Evolutionary conservation across 2,888 invertebrate genomes (phyloP).

Genomic region (Rambutsinella grinnellia): DNA sequence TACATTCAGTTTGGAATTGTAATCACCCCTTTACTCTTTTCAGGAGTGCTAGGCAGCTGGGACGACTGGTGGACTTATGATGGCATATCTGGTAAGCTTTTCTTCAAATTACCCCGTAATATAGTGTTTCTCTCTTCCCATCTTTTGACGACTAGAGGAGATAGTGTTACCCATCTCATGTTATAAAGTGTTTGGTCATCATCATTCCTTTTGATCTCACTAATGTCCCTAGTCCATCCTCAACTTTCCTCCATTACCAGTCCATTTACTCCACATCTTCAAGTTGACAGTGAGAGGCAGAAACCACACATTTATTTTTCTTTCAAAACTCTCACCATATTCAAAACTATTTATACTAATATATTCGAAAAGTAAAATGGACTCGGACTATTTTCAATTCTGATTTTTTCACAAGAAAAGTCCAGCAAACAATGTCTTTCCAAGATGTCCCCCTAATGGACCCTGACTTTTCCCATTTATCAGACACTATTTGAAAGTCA

Average conservation of each 20-base stretch:
- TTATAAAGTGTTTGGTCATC: too few species aligned
- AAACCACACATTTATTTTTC: slow-evolving; percentile 20
- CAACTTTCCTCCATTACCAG: neutral
- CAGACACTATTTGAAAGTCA: slow-evolving; percentile 34
- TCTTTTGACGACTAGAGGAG: too few species aligned
- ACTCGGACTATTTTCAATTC: neutral
- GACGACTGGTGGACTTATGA: slow-evolving; percentile 67
- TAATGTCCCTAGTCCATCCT: neutral
- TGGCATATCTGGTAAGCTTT: slow-evolving; percentile 65
- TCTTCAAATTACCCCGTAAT: neutral
- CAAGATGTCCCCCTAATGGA: slow-evolving; percentile 35
- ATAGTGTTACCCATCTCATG: too few species aligned
- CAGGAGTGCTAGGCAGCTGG: slow-evolving; percentile 64
- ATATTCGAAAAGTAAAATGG: neutral
- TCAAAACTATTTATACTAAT: neutral
- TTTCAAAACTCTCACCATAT: slow-evolving; percentile 3
- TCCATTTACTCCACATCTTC: slow-evolving; percentile 23
- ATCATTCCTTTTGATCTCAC: neutral
- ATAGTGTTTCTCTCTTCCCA: neutral
- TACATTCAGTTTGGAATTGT: neutral
- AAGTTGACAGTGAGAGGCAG: slow-evolving; percentile 7
- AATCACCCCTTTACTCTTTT: slow-evolving; percentile 1
- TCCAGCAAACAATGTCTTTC: neutral
- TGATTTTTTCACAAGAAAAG: neutral
- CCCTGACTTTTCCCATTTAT: slow-evolving; percentile 55